These are phyloP conservation scores for Cyprinus carpio DNA, from an alignment of 2,113 vertebrate genomes.

Conservation along the genomic window DNA sequence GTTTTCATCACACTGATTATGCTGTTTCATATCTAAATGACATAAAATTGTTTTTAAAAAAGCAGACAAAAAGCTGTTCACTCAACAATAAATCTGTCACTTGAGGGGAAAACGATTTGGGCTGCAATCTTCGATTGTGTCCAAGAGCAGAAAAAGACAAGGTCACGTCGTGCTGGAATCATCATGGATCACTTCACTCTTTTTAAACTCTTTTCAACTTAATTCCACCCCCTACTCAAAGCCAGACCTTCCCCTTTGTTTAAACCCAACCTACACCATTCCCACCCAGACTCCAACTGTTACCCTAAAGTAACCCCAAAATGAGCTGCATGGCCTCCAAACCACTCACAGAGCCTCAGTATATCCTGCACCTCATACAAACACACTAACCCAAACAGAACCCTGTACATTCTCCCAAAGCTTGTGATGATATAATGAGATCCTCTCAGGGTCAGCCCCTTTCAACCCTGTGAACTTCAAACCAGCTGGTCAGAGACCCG, in stretches of 20 bases:
- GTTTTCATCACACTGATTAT: neutral
- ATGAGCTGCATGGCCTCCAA: conserved; percentile 29
- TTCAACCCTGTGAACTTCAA: conserved; percentile 42
- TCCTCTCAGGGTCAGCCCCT: conserved; percentile 46
- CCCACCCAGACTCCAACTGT: neutral
- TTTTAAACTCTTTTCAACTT: neutral
- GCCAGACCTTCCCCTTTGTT: conserved; percentile 50
- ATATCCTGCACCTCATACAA: neutral
- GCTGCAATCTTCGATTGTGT: neutral
- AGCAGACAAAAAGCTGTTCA: too few species aligned
- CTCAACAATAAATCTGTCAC: neutral
- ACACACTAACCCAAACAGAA: conserved; percentile 2
- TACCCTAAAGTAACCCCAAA: conserved; percentile 4
- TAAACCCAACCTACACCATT: conserved; percentile 34
- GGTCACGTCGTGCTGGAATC: conserved; percentile 52
- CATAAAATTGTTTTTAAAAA: too few species aligned
- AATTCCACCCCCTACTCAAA: neutral
- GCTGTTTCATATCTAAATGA: neutral
- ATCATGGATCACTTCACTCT: conserved; percentile 63
- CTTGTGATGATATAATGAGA: conserved; percentile 73
- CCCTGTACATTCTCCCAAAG: conserved; percentile 53
- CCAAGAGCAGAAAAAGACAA: conserved; percentile 38
- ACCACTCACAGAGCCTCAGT: neutral
- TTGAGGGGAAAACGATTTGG: neutral
- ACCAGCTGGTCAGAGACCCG: conserved; percentile 49